Evolutionary conservation across 2,113 vertebrate species (phyloP).

Genomic region (Probosciger aterrimus): DNA sequence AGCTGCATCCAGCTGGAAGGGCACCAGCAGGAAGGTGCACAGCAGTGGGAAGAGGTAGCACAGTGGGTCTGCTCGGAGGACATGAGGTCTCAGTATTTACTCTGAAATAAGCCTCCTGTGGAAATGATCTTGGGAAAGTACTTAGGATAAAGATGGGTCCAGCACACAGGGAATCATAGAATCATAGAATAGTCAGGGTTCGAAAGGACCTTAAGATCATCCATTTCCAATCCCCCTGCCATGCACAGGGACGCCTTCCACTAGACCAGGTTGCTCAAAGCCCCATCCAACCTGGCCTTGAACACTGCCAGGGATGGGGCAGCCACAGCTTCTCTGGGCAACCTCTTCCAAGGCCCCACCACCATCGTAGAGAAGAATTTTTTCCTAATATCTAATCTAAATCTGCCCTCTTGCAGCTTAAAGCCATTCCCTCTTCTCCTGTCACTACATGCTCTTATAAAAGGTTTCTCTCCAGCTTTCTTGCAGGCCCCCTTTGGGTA

Average conservation of each 20-base stretch:
- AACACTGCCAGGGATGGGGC: background rate
- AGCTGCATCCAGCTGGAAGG: background rate
- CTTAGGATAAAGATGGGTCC: background rate
- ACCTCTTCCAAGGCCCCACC: too few relatives aligned
- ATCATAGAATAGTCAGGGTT: background rate
- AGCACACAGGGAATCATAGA: background rate
- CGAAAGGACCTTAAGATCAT: background rate
- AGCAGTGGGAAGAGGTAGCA: background rate
- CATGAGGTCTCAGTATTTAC: background rate
- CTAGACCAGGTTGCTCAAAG: background rate
- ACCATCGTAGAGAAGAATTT: too few relatives aligned
- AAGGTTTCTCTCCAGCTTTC: too few relatives aligned
- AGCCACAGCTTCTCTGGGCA: background rate
- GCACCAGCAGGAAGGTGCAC: accelerated
- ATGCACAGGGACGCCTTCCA: background rate
- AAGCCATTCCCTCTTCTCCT: too few relatives aligned
- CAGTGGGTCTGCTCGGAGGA: background rate
- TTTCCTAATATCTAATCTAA: too few relatives aligned
- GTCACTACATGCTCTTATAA: too few relatives aligned
- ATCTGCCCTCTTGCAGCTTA: too few relatives aligned
- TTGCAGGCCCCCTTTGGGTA: too few relatives aligned
- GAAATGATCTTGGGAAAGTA: background rate
- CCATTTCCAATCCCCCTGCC: background rate
- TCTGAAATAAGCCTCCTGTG: background rate
- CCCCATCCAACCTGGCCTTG: background rate